Conservation (phyloP, 2,113 vertebrate genomes). For the Numida meleagris region DNA sequence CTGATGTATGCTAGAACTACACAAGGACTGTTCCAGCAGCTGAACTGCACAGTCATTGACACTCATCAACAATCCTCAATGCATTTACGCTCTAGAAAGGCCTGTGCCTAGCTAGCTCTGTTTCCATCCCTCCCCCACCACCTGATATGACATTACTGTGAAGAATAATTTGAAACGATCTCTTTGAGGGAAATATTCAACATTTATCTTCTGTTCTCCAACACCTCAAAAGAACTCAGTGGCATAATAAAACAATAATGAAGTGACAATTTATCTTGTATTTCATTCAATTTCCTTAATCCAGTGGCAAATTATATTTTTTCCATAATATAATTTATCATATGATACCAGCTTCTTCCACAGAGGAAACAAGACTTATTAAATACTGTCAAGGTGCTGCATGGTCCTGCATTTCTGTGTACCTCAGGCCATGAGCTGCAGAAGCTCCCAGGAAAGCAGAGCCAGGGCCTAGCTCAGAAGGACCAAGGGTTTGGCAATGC, state of each 20-base stretch:
- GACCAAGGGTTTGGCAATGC: no score
- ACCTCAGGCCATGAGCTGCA: accelerated
- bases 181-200: not conserved
- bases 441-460: not conserved
- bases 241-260: not conserved
- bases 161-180: not conserved
- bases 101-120: not conserved
- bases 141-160: not conserved
- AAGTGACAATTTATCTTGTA: not conserved
- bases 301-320: not conserved
- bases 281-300: not conserved
- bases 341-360: not conserved
- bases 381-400: not conserved
- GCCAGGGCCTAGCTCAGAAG: accelerated
- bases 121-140: not conserved
- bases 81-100: not conserved
- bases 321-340: not conserved
- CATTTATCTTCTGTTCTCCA: not conserved
- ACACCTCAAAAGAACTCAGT: not conserved
- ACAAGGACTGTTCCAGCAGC: not conserved
- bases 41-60: no score
- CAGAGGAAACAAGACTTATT: not conserved
- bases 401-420: not conserved
- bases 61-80: not conserved
- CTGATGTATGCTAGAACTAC: not conserved